phyloP scores from a whole-genome alignment of 2,888 invertebrate species.

The Uropetala carovei region DNA sequence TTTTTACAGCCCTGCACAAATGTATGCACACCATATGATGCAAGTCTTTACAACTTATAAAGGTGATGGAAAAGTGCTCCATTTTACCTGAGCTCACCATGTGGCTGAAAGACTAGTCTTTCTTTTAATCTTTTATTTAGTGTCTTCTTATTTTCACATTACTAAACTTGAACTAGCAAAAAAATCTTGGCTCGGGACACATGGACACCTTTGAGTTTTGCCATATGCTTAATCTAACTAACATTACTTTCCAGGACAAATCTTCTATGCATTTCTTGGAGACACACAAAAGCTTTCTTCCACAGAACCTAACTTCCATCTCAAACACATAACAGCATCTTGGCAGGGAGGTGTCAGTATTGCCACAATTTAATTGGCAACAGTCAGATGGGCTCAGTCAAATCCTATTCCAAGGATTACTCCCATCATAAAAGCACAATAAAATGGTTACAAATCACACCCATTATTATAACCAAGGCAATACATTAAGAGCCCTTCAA shows the following conservation, averaged over 20 bases:
- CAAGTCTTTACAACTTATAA: not conserved
- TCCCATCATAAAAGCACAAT: constrained; percentile 62
- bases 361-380: constrained; percentile 54
- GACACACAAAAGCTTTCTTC: constrained; percentile 62
- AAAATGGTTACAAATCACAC: constrained; percentile 45
- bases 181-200: constrained; percentile 63
- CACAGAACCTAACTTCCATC: constrained; percentile 5
- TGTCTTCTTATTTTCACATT: constrained; percentile 49
- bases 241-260: constrained; percentile 7
- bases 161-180: constrained; percentile 56
- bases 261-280: constrained; percentile 40
- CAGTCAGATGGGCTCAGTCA: constrained; percentile 50
- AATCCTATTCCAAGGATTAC: constrained; percentile 46
- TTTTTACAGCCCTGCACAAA: constrained; percentile 4
- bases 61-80: constrained; percentile 39
- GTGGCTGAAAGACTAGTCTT: constrained; percentile 52
- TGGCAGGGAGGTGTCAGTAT: constrained; percentile 59
- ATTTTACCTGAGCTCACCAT: constrained; percentile 57
- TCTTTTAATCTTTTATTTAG: constrained; percentile 20
- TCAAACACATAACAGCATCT: constrained; percentile 53
- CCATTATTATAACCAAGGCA: constrained; percentile 37
- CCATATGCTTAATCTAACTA: constrained; percentile 40
- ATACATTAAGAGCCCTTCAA: constrained; percentile 20
- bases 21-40: constrained; percentile 8
- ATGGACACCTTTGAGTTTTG: constrained; percentile 62